Base-by-base conservation (phyloP, 2,113 vertebrate species). In the Rhineura floridana region DNA sequence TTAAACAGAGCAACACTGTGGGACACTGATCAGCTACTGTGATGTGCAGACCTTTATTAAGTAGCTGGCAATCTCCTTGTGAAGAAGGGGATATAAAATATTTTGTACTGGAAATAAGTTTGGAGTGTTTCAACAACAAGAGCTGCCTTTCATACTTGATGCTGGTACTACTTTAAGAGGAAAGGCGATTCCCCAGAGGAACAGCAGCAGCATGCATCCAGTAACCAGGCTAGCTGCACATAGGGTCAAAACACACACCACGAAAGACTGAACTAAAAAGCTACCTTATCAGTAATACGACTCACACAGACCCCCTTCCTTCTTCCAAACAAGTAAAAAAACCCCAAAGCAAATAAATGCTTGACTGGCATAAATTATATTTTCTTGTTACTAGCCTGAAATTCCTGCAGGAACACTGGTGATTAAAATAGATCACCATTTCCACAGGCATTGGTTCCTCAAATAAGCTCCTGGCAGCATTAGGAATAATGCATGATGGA, bases 371-470 rank as follows among this genome's bases (percentile, higher is more conserved):
- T 89, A 87, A 93, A 93, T 87, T 91, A 90, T 81, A 91, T 84
- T 48, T 90, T 90, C 87, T 72, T 86, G 91, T 90, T 50, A 87
- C 87, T 88, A 91, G 84, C 91, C 92, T 92, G 90, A 95, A 95
- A 96, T 91, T 94, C 96, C 93, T 93, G 87, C 88, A 93, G 92
- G 91, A 95, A 97, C 93, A 88, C 88, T 79, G 88, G 86, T 81
- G 94, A 95, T 95, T 94, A 95, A 95, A 96, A 95, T 90, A 93
- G 96, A 95, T 92, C 91, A 85, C 36, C 90, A 93, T 97, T 97
- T 96, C 96, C 93, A 93, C 87, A 89, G 55, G 93, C 95, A 91
- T 94, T 87, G 82, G 91, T 93, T 95, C 88, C 89, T 96, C 96
- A 93, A 76, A 89, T 95, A 95, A 93, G 93, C 91, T 95, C 91